Conservation (phyloP, 1,140 invertebrate genomes). For the Sminthurinus signatus region DNA sequence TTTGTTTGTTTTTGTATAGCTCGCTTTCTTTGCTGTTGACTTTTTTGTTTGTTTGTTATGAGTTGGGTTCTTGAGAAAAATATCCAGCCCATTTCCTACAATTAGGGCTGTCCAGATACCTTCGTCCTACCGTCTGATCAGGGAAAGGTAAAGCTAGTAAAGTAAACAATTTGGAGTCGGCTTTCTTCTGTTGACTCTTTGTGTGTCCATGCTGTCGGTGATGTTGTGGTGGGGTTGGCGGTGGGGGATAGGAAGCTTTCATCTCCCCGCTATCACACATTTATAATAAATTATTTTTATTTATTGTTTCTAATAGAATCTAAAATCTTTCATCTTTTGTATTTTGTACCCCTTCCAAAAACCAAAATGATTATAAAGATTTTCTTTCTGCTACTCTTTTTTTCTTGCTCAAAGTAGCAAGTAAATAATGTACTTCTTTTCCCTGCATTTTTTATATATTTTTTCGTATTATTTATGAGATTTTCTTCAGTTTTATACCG, state of each 20-base stretch:
- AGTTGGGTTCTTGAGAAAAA: slow-evolving; percentile 61
- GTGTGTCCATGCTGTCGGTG: not conserved
- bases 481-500: too few relatives aligned
- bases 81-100: slow-evolving; percentile 69
- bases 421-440: too few relatives aligned
- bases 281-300: not conserved
- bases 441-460: too few relatives aligned
- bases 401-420: too few relatives aligned
- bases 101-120: slow-evolving; percentile 65
- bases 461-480: too few relatives aligned
- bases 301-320: too few relatives aligned
- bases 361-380: too few relatives aligned
- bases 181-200: slow-evolving; percentile 10
- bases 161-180: slow-evolving; percentile 62
- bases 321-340: too few relatives aligned
- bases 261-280: not conserved
- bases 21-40: too few relatives aligned
- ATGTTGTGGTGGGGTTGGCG: not conserved
- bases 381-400: too few relatives aligned
- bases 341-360: not conserved
- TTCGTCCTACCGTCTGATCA: slow-evolving; percentile 77
- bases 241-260: not conserved
- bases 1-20: too few relatives aligned
- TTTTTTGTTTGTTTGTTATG: too few relatives aligned
- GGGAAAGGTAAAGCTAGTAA: slow-evolving; percentile 82